phyloP scores from a whole-genome alignment of 2,113 vertebrate species.

The Lanius ludovicianus region DNA sequence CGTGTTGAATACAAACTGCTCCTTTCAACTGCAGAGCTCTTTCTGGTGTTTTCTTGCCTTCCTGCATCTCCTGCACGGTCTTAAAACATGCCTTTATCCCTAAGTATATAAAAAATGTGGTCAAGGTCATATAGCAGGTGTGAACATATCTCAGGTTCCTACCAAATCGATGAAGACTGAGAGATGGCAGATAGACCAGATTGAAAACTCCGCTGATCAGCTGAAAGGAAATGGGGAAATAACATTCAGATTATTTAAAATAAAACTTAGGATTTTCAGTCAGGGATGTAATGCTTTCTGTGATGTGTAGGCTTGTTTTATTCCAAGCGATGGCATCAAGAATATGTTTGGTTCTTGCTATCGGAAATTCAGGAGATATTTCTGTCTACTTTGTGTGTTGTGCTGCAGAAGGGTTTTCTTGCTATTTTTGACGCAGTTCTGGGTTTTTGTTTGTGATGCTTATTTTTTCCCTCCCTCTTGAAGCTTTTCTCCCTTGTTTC shows the following conservation, averaged over 20 bases:
- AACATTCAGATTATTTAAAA: neutral
- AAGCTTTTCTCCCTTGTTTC: neutral
- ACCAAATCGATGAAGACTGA: neutral
- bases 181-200: neutral
- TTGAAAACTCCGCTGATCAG: neutral
- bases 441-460: neutral
- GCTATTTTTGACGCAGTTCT: neutral
- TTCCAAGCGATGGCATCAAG: neutral
- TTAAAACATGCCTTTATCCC: neutral
- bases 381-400: neutral
- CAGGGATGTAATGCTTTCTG: neutral
- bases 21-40: neutral
- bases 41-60: neutral
- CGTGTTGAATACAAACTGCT: neutral
- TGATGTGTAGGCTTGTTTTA: neutral
- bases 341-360: neutral
- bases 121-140: neutral
- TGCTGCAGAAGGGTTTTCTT: neutral
- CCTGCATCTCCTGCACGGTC: neutral
- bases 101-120: neutral
- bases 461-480: neutral
- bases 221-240: neutral
- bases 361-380: neutral
- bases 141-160: accelerated
- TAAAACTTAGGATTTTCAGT: neutral